Evolutionary conservation across 92 coral and sea anemone genomes (phyloP).

Genomic region (Scolanthus callimorphus): DNA sequence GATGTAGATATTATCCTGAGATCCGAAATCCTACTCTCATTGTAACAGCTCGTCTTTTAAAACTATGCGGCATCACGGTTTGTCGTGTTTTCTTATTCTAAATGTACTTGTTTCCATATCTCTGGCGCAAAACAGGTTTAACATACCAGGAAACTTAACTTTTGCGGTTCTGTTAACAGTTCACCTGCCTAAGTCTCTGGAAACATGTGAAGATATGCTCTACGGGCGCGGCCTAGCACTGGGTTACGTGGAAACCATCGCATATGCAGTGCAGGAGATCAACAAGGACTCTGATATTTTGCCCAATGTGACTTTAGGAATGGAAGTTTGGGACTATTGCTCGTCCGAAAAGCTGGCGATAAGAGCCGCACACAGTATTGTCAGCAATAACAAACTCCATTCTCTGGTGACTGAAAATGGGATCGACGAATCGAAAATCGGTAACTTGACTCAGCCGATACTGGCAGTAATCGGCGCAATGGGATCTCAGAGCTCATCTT

Average conservation of each 20-base stretch:
- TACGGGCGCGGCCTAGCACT: slow-evolving; percentile 52
- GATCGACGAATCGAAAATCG: not conserved
- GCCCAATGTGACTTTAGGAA: slow-evolving; percentile 48
- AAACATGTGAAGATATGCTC: slow-evolving; percentile 40
- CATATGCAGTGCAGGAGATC: slow-evolving; percentile 51
- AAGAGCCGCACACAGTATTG: slow-evolving; percentile 47
- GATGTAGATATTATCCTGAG: too few species aligned
- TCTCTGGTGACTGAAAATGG: slow-evolving; percentile 10
- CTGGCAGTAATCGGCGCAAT: slow-evolving; percentile 58
- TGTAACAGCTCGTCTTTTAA: too few species aligned
- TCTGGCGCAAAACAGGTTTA: slow-evolving; percentile 25
- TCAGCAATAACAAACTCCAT: slow-evolving; percentile 37
- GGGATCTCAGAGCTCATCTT: slow-evolving; percentile 52
- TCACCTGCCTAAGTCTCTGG: slow-evolving; percentile 41
- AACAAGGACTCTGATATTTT: slow-evolving; percentile 47
- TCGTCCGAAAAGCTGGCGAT: slow-evolving; percentile 49
- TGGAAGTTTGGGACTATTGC: slow-evolving; percentile 71
- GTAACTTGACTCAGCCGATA: slow-evolving; percentile 30
- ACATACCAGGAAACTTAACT: slow-evolving; percentile 58
- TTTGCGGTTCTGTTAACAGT: slow-evolving; percentile 58
- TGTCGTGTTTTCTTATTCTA: too few species aligned
- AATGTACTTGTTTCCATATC: not conserved
- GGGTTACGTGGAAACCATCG: slow-evolving; percentile 69
- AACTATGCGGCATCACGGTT: too few species aligned
- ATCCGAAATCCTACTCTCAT: too few species aligned